These are phyloP conservation scores for Podarcis siculus DNA, from an alignment of 2,797 vertebrate genomes.

Conservation along the genomic window DNA sequence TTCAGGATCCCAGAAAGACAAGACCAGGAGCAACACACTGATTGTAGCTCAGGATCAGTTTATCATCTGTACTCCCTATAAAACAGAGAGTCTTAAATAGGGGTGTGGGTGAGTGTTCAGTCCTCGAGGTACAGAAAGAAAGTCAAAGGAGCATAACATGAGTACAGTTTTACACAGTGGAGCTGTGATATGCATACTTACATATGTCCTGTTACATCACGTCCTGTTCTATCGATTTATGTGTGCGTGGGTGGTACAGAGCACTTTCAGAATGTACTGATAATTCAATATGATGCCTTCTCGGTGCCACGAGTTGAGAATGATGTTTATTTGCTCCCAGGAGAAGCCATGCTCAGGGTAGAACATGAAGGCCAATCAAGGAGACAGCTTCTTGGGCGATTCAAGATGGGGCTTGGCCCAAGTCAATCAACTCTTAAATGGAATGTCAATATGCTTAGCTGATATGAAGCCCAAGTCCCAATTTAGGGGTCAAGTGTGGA, in stretches of 20 bases:
- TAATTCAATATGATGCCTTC: not conserved
- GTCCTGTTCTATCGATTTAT: not conserved
- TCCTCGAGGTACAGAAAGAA: not conserved
- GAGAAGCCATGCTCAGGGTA: not conserved
- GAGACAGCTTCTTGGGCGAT: not conserved
- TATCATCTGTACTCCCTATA: not conserved
- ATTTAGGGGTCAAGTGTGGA: not conserved
- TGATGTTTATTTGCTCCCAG: not conserved
- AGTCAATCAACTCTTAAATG: no score
- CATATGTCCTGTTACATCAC: not conserved
- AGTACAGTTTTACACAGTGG: not conserved
- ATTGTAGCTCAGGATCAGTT: not conserved
- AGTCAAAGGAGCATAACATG: not conserved
- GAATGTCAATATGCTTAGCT: no score
- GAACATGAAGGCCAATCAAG: not conserved
- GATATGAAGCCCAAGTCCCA: not conserved
- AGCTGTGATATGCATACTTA: not conserved
- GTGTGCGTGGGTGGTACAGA: not conserved
- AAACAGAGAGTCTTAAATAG: not conserved
- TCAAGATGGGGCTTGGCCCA: not conserved
- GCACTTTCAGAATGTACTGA: not conserved
- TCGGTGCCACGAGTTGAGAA: not conserved
- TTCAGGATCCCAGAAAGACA: not conserved
- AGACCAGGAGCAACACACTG: not conserved
- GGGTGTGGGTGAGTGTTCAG: not conserved